phyloP scores from a whole-genome alignment of 2,888 invertebrate species.

The Hyppa rectilinea region DNA sequence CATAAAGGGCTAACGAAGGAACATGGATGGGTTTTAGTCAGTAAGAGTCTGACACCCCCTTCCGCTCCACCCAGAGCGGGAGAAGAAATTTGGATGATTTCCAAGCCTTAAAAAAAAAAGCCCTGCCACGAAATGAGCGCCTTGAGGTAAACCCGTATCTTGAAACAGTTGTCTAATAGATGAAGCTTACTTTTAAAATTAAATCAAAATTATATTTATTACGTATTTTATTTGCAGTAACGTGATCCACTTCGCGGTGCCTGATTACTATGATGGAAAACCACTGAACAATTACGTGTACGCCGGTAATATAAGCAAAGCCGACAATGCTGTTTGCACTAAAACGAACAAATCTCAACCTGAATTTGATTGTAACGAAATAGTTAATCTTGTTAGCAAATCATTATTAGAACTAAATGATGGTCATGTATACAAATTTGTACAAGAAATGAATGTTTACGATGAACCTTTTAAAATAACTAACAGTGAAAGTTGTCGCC shows the following conservation, averaged over 20 bases:
- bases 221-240: conserved; percentile 46
- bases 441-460: conserved; percentile 13
- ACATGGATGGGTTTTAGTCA: no score
- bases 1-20: no score
- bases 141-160: background rate
- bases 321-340: background rate
- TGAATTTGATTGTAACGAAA: background rate
- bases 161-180: background rate
- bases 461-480: background rate
- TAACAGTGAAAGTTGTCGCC: conserved; percentile 20
- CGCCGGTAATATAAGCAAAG: conserved; percentile 48
- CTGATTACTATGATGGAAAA: conserved; percentile 26
- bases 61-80: no score
- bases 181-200: background rate
- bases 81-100: no score
- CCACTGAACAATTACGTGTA: background rate
- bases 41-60: no score
- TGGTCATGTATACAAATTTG: conserved; percentile 35
- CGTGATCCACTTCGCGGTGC: conserved; percentile 51
- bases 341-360: background rate
- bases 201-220: background rate
- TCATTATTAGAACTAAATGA: conserved; percentile 7
- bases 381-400: conserved; percentile 49
- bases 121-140: no score
- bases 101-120: no score